Evolutionary conservation across 64 coral and sea anemone species (phyloP).

Genomic region (Montipora sp.): DNA sequence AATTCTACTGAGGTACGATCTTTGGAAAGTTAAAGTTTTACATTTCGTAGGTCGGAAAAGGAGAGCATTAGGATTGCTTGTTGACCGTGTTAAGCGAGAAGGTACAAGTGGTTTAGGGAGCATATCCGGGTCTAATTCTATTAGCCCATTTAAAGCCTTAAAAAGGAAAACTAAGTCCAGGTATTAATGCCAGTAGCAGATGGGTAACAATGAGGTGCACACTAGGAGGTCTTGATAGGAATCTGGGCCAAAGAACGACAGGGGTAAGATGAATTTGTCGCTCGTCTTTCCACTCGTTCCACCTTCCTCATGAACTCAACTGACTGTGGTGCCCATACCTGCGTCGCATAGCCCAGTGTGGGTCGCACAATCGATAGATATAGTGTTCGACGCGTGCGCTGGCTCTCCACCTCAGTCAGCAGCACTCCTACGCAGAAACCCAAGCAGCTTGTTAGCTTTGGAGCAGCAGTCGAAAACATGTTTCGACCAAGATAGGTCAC

Average conservation of each 20-base stretch:
- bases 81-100: too few relatives aligned
- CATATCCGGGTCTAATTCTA: too few relatives aligned
- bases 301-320: not conserved
- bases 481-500: slow-evolving; percentile 8
- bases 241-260: not conserved
- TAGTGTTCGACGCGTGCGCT: not conserved
- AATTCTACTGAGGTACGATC: too few relatives aligned
- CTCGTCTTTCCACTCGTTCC: not conserved
- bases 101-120: too few relatives aligned
- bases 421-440: not conserved
- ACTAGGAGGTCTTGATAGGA: not conserved
- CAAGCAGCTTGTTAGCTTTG: slow-evolving; percentile 19
- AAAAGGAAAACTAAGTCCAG: too few relatives aligned
- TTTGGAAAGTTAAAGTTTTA: too few relatives aligned
- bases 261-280: not conserved
- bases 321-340: not conserved
- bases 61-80: too few relatives aligned
- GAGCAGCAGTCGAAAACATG: not conserved
- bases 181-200: not conserved
- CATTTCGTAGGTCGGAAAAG: too few relatives aligned
- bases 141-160: too few relatives aligned
- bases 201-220: not conserved
- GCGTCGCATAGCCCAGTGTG: not conserved
- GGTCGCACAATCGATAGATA: not conserved
- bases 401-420: not conserved